phyloP scores from a whole-genome alignment of 2,113 vertebrate species.

The Castor canadensis region DNA sequence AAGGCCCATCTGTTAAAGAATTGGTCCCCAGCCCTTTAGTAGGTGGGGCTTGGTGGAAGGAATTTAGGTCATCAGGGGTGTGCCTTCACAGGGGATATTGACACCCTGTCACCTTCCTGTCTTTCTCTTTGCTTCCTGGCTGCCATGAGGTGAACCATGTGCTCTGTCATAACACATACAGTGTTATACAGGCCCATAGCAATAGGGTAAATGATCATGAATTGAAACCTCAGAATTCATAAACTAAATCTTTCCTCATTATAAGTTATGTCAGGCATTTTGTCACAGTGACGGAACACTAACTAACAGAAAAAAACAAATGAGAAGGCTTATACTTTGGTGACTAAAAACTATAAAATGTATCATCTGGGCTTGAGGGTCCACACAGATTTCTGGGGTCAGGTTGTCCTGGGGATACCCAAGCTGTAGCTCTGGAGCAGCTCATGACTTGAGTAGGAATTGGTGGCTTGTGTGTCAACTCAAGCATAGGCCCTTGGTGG shows the following conservation, averaged over 20 bases:
- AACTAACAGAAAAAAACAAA: neutral
- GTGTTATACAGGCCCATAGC: neutral
- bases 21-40: neutral
- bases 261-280: neutral
- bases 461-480: neutral
- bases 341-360: neutral
- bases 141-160: neutral
- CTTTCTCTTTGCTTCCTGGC: neutral
- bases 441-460: neutral
- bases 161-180: too few relatives aligned
- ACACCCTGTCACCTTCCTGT: neutral
- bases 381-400: neutral
- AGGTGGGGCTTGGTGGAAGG: too few relatives aligned
- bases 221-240: neutral
- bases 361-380: neutral
- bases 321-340: neutral
- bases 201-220: neutral
- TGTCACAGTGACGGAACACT: neutral
- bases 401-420: neutral
- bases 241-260: neutral
- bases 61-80: too few relatives aligned
- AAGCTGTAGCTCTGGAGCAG: neutral
- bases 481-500: neutral
- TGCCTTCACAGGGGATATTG: neutral
- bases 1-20: neutral